Conservation (phyloP, 2,888 invertebrate genomes). For the Plebejus melissa region DNA sequence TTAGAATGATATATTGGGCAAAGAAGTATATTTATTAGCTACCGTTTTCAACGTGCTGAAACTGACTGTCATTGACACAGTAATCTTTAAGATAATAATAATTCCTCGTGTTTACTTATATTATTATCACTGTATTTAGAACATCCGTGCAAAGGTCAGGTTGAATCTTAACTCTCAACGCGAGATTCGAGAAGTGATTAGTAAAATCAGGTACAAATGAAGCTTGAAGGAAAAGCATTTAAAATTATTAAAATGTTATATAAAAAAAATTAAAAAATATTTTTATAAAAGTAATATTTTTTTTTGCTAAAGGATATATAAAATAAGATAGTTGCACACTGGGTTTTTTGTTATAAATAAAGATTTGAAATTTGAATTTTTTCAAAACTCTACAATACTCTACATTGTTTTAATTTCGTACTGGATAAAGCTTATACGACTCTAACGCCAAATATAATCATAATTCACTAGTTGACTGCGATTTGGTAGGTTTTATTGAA, state of each 20-base stretch:
- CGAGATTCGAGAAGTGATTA: background rate
- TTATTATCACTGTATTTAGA: background rate
- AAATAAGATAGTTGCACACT: background rate
- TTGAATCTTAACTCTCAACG: background rate
- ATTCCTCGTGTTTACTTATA: background rate
- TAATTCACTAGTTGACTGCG: background rate
- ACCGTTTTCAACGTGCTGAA: background rate
- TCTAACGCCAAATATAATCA: background rate
- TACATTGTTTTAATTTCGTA: too few species aligned
- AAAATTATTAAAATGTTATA: too few species aligned
- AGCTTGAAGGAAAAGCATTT: background rate
- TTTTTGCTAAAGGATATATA: background rate
- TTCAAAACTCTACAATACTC: background rate
- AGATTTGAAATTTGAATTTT: background rate
- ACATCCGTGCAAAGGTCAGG: background rate
- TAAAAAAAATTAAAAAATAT: too few species aligned
- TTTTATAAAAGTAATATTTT: background rate
- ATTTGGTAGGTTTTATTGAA: background rate
- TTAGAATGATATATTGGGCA: background rate
- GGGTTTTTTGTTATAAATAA: background rate
- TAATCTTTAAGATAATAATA: background rate
- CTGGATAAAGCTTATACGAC: too few species aligned
- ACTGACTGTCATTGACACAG: background rate
- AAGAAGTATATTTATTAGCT: background rate
- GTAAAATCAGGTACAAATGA: background rate